These are phyloP conservation scores for Julus scandinavius DNA, from an alignment of 2,888 invertebrate species.

Conservation along the genomic window DNA sequence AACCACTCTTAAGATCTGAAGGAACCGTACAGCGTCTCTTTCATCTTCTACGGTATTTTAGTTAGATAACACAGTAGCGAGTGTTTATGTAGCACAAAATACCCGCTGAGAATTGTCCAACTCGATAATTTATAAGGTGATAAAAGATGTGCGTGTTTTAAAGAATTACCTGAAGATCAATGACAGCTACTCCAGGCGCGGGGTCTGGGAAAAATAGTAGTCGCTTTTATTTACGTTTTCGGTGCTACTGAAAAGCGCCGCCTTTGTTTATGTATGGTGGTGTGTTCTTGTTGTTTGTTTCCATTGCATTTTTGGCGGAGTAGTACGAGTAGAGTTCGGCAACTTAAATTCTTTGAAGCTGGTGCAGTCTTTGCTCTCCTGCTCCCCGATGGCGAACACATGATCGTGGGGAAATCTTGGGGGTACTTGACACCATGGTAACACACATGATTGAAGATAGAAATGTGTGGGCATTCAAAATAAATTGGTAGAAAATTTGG, in stretches of 20 bases:
- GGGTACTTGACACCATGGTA: not conserved
- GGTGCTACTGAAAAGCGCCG: not conserved
- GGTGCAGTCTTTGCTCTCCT: not conserved
- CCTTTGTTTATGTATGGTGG: not conserved
- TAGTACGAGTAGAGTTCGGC: not conserved
- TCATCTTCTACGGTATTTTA: not conserved
- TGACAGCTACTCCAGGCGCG: not conserved
- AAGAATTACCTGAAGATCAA: not conserved
- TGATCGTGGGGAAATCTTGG: not conserved
- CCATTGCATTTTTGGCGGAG: not conserved
- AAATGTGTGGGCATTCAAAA: not conserved
- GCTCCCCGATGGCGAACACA: not conserved
- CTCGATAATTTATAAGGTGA: conserved; percentile 13
- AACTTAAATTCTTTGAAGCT: not conserved
- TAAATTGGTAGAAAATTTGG: too few species aligned
- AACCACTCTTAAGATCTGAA: not conserved
- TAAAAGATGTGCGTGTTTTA: not conserved
- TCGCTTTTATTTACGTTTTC: not conserved
- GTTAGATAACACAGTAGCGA: not conserved
- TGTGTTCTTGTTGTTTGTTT: conserved; percentile 12
- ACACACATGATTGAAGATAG: too few species aligned
- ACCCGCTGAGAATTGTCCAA: not conserved
- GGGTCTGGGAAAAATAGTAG: not conserved
- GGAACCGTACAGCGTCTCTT: not conserved
- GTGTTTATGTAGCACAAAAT: not conserved